Conservation (phyloP, 2,888 invertebrate genomes). For the Frankliniella intonsa region DNA sequence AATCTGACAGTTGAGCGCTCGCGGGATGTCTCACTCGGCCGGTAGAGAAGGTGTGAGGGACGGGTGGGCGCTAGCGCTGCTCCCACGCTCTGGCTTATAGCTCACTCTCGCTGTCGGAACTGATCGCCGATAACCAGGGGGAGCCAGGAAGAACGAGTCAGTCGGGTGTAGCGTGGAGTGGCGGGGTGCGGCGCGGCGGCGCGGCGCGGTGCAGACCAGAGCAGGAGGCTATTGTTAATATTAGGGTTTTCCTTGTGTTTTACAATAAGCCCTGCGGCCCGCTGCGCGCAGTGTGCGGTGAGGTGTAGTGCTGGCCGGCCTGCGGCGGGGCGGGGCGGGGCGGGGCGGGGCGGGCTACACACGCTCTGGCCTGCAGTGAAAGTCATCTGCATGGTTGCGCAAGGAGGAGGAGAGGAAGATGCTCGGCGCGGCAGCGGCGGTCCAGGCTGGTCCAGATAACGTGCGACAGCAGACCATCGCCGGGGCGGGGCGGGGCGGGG, state of each 20-base stretch:
- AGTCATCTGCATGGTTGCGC: slow-evolving; percentile 17
- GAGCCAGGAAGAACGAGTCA: too few species aligned
- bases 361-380: not conserved
- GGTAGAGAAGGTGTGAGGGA: not conserved
- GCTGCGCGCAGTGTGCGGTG: not conserved
- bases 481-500: too few species aligned
- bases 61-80: not conserved
- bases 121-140: not conserved
- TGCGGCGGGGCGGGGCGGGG: not conserved
- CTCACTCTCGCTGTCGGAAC: not conserved
- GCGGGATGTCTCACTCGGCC: too few species aligned
- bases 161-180: too few species aligned
- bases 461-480: not conserved
- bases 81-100: not conserved
- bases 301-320: not conserved
- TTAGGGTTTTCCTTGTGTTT: too few species aligned
- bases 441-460: slow-evolving; percentile 1
- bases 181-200: too few species aligned
- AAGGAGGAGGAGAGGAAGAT: not conserved
- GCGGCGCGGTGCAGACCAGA: too few species aligned
- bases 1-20: too few species aligned
- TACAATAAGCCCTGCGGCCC: too few species aligned
- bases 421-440: not conserved
- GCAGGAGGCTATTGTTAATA: too few species aligned
- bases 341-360: not conserved